These are phyloP conservation scores for Agrotis ipsilon DNA, from an alignment of 2,888 invertebrate species.

Conservation along the genomic window DNA sequence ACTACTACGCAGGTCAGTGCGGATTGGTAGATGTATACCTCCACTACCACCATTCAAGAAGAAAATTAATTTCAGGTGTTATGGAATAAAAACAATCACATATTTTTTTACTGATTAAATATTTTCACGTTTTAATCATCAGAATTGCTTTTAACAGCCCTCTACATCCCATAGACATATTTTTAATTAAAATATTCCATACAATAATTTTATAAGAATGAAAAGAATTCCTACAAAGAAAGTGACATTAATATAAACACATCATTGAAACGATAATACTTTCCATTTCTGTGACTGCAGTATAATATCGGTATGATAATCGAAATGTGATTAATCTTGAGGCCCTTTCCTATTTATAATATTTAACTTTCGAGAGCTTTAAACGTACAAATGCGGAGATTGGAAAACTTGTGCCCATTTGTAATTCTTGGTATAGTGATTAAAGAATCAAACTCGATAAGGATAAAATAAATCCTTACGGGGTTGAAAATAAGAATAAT, in stretches of 20 bases:
- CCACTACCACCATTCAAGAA: too few relatives aligned
- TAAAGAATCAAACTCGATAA: too few relatives aligned
- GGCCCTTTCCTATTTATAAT: slow-evolving; percentile 47
- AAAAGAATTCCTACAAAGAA: slow-evolving; percentile 15
- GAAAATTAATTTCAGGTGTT: too few relatives aligned
- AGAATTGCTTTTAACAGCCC: neutral
- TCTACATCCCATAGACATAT: neutral
- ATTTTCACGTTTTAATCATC: too few relatives aligned
- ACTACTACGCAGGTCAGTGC: too few relatives aligned
- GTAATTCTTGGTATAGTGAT: too few relatives aligned
- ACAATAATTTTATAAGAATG: neutral
- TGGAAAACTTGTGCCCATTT: neutral
- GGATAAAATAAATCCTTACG: too few relatives aligned
- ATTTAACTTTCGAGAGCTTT: slow-evolving; percentile 19
- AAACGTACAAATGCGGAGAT: neutral
- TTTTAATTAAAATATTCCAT: neutral
- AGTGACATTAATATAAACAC: slow-evolving; percentile 13
- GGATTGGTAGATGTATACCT: too few relatives aligned
- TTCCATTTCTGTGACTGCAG: slow-evolving; percentile 48
- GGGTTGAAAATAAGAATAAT: too few relatives aligned
- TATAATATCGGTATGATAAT: slow-evolving; percentile 50
- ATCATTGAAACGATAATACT: slow-evolving; percentile 41
- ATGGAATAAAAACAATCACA: too few relatives aligned
- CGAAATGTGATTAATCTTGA: slow-evolving; percentile 48
- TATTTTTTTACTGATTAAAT: too few relatives aligned